Evolutionary conservation across 2,113 vertebrate genomes (phyloP), one percentile per base, ranked within the genome.

Genomic region (Sapajus apella): DNA sequence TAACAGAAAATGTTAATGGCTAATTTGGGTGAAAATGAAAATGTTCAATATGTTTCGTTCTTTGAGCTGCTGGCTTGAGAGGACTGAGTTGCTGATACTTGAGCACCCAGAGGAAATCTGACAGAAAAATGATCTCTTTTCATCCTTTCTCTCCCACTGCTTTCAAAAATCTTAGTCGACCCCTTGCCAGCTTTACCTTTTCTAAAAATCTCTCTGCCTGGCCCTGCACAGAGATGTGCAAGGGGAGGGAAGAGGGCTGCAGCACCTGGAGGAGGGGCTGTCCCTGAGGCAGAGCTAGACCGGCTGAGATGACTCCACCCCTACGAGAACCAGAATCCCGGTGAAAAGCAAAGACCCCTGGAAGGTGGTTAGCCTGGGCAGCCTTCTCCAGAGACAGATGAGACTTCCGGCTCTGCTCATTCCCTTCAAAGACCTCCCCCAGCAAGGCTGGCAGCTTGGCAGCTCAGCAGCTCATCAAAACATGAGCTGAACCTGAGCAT

Each of bases 321-420:
- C 55, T 64, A 35, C 0, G 20, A 45, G 23, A 23, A 30, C 3
- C 43, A 50, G 64, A 61, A 20, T 43, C 73, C 61, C 37, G 37
- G 64, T 32, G 25, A 52, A 68, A 47, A n/a, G 84, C 10, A 10
- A 66, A 61, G 70, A n/a, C 12, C 14, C 37, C n/a, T 0, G 3
- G 7, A 18, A 35, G 61, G 4, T 12, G 37, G 43, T 37, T 0
- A 14, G 77, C n/a, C 47, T 40, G 25, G 40, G 52, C 13, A 2
- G 32, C 30, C 64, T 40, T 61, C 43, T 82, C 32, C 58, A 43
- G 58, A 82, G 76, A 23, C 27, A 37, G 3, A 18, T 18, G 14
- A 12, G 50, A 47, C 9, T 18, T 25, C 32, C n/a, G 5, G 25
- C 3, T 21, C 20, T 5, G 32, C 11, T 27, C 0, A 0, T 25